Conservation (phyloP, 1,140 invertebrate genomes). For the Caenorhabditis latens region DNA sequence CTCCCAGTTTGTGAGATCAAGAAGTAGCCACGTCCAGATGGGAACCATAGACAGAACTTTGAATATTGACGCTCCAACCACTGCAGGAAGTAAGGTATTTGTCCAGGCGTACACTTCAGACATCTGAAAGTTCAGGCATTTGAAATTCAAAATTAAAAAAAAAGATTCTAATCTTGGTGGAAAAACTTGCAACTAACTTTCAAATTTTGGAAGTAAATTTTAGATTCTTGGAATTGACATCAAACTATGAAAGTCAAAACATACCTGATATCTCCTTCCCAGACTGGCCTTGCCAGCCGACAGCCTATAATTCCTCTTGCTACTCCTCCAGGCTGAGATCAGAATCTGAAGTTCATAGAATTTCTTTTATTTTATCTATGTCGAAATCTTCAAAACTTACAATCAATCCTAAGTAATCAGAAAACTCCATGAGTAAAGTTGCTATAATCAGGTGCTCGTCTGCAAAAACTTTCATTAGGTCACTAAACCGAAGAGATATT, state of each 20-base stretch:
- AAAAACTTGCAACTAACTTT: no score
- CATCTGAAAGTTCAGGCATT: neutral
- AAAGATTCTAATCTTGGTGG: neutral
- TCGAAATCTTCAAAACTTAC: neutral
- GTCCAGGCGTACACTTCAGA: slow-evolving; percentile 39
- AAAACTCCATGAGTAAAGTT: neutral
- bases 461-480: neutral
- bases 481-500: no score
- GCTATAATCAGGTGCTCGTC: slow-evolving; percentile 18
- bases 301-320: slow-evolving; percentile 5
- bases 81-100: slow-evolving; percentile 11
- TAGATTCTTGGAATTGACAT: no score
- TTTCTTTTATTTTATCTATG: no score
- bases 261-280: slow-evolving; percentile 27
- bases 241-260: neutral
- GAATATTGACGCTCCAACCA: neutral
- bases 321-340: slow-evolving; percentile 20
- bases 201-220: neutral
- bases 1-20: neutral
- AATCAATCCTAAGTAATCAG: slow-evolving; percentile 14
- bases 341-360: neutral
- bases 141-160: neutral
- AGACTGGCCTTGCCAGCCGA: slow-evolving; percentile 28
- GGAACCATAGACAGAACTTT: slow-evolving; percentile 44
- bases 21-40: slow-evolving; percentile 10